Conservation (phyloP, 2,113 vertebrate genomes). For the Malurus elegans region DNA sequence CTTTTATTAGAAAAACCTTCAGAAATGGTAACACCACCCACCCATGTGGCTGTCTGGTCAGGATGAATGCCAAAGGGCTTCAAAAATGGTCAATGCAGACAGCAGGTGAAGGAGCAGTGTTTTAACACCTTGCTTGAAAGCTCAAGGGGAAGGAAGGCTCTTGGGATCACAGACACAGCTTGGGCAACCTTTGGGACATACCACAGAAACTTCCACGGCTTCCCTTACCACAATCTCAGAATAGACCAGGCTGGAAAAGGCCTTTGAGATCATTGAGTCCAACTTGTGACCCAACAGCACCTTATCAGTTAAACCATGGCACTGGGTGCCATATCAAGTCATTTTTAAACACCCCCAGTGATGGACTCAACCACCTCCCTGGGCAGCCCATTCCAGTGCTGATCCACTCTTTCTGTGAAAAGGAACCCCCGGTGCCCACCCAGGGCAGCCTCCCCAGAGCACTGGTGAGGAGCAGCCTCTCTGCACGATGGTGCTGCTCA, state of each 20-base stretch:
- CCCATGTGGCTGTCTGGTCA: not conserved
- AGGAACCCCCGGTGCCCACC: fast-evolving
- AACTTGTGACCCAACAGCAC: too few relatives aligned
- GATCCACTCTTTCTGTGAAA: too few relatives aligned
- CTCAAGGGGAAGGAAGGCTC: not conserved
- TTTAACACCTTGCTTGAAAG: not conserved
- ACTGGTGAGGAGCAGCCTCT: not conserved
- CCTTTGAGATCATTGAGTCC: too few relatives aligned
- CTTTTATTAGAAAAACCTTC: not conserved
- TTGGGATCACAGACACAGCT: fast-evolving
- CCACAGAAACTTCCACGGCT: fast-evolving
- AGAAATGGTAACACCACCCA: not conserved
- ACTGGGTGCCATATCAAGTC: too few relatives aligned
- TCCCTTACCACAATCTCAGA: not conserved
- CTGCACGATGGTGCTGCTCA: fast-evolving
- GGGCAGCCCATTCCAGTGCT: too few relatives aligned
- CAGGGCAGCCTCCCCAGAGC: not conserved
- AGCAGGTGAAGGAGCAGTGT: not conserved
- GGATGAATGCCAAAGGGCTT: not conserved
- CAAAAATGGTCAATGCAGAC: not conserved
- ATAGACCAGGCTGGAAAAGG: too few relatives aligned
- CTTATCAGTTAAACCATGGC: too few relatives aligned
- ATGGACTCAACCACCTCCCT: too few relatives aligned
- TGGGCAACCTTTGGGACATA: not conserved
- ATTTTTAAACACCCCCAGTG: too few relatives aligned